Conservation (phyloP, 92 coral and sea anemone species). For the Siderastrea radians region DNA sequence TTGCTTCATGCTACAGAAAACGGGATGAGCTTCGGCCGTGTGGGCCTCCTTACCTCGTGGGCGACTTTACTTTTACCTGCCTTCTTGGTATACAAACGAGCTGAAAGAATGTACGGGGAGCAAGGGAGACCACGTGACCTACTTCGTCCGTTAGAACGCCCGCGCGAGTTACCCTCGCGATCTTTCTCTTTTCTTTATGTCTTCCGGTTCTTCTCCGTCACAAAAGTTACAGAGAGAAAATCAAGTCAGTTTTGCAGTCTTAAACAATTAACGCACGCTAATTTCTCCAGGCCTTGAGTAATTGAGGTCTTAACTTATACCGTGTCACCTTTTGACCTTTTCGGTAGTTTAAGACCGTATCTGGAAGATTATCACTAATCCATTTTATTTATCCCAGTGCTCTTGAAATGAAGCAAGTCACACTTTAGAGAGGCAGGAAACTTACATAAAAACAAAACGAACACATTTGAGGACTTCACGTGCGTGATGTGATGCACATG, state of each 20-base stretch:
- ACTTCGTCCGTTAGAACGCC: not conserved
- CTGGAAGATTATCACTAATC: slow-evolving; percentile 20
- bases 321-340: not conserved
- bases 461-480: not conserved
- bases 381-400: not conserved
- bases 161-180: not conserved
- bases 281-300: not conserved
- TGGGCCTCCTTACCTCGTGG: too few relatives aligned
- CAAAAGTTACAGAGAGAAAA: not conserved
- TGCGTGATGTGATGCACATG: not conserved
- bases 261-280: not conserved
- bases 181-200: not conserved
- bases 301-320: not conserved
- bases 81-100: too few relatives aligned
- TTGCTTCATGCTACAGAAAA: too few relatives aligned
- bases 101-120: not conserved
- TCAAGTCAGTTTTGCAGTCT: too few relatives aligned
- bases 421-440: slow-evolving; percentile 2
- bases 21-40: too few relatives aligned
- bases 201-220: not conserved
- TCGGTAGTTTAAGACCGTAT: not conserved
- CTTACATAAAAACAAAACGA: not conserved
- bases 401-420: slow-evolving; percentile 8
- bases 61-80: too few relatives aligned
- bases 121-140: not conserved